Evolutionary conservation across 2,888 invertebrate species (phyloP).

Genomic region (Unio delphinus): DNA sequence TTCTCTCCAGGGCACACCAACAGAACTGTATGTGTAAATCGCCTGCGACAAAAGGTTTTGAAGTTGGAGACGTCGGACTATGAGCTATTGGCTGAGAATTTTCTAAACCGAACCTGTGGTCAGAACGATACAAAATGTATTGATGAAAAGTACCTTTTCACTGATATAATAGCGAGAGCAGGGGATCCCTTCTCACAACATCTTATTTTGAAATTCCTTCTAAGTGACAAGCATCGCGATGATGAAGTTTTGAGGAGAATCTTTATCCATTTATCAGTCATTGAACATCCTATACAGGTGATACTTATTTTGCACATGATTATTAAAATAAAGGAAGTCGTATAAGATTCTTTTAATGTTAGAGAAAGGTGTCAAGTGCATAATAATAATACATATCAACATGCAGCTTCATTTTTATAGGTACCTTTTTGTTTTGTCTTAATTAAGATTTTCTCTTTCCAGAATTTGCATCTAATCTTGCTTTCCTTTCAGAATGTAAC

Average conservation of each 20-base stretch:
- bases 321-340: too few species aligned
- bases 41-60: slow-evolving; percentile 24
- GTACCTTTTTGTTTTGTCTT: too few species aligned
- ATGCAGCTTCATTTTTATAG: too few species aligned
- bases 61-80: slow-evolving; percentile 33
- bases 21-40: slow-evolving; percentile 40
- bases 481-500: too few species aligned
- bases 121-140: slow-evolving; percentile 26
- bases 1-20: slow-evolving; percentile 34
- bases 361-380: too few species aligned
- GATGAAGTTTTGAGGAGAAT: slow-evolving; percentile 22
- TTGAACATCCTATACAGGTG: slow-evolving; percentile 20
- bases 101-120: slow-evolving; percentile 26
- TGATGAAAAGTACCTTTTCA: slow-evolving; percentile 36
- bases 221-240: slow-evolving; percentile 12
- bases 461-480: too few species aligned
- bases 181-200: slow-evolving; percentile 37
- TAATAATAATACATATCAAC: too few species aligned
- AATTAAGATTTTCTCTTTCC: too few species aligned
- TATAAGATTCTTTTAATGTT: too few species aligned
- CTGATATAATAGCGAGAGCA: slow-evolving; percentile 39
- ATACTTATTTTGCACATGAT: neutral
- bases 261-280: slow-evolving; percentile 23
- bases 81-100: slow-evolving; percentile 15
- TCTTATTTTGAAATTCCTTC: slow-evolving; percentile 31